These are phyloP conservation scores for Drosophila sproati DNA, from an alignment of 1,140 invertebrate species.

Conservation along the genomic window DNA sequence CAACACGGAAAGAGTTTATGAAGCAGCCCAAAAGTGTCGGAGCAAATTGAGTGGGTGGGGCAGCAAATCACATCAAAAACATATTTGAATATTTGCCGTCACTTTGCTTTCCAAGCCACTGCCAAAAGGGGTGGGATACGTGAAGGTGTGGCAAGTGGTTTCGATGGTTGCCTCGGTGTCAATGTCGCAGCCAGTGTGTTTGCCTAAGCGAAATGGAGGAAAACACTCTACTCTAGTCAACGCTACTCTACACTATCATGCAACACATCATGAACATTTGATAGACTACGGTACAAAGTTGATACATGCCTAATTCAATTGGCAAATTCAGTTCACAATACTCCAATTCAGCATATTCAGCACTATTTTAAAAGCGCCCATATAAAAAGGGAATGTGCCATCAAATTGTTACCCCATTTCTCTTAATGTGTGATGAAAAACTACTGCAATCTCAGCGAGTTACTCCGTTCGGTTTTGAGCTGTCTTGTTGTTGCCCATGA, in stretches of 20 bases:
- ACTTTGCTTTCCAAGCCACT: slow-evolving; percentile 66
- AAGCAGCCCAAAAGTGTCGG: slow-evolving; percentile 64
- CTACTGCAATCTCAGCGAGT: slow-evolving; percentile 71
- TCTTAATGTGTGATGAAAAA: slow-evolving; percentile 36
- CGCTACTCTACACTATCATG: background rate
- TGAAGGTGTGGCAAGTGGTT: slow-evolving; percentile 22
- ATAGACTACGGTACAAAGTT: background rate
- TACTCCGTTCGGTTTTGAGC: slow-evolving; percentile 38
- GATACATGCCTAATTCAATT: slow-evolving; percentile 4
- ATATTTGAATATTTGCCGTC: slow-evolving; percentile 83
- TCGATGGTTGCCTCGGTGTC: slow-evolving; percentile 46
- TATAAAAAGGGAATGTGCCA: background rate
- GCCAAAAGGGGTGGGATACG: background rate
- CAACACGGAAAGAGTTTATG: slow-evolving; percentile 52
- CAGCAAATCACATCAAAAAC: slow-evolving; percentile 83
- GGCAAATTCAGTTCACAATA: too few relatives aligned
- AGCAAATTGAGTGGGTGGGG: slow-evolving; percentile 71
- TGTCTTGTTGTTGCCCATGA: background rate
- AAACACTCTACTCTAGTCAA: slow-evolving; percentile 8
- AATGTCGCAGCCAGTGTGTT: slow-evolving; percentile 74
- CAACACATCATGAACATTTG: background rate
- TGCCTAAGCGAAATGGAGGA: slow-evolving; percentile 60
- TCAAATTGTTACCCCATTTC: slow-evolving; percentile 2
- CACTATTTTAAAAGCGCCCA: background rate
- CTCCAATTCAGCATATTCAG: background rate